Percentiles rank a stretch among this genome's conserved stretches.
Evolutionary conservation across 2,113 vertebrate genomes (phyloP).

Genomic region (Pseudolaguvia tuberculata): DNA sequence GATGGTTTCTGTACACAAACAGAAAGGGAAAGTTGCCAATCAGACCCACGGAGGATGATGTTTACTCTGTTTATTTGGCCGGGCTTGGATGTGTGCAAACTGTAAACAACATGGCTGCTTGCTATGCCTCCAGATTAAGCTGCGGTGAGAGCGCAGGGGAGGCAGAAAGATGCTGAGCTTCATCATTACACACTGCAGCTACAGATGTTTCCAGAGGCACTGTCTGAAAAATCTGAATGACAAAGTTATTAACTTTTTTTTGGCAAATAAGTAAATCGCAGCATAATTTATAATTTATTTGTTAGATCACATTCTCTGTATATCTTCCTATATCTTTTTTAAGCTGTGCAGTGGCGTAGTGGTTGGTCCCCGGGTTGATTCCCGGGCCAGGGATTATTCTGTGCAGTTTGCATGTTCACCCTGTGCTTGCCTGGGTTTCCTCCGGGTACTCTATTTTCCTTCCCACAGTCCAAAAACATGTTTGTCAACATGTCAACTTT

Average conservation of each 20-base stretch:
- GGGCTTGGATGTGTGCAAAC: slow-evolving; percentile 35
- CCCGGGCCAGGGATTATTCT: too few species aligned
- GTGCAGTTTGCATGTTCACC: too few species aligned
- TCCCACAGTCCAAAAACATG: too few species aligned
- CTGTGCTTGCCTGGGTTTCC: too few species aligned
- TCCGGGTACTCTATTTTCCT: too few species aligned
- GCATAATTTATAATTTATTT: background rate
- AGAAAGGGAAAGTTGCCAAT: slow-evolving; percentile 46
- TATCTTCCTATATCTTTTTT: background rate
- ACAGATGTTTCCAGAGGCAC: slow-evolving; percentile 49
- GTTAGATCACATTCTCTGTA: background rate
- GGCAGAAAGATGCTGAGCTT: slow-evolving; percentile 4
- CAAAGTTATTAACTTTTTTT: background rate
- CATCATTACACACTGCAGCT: slow-evolving; percentile 49
- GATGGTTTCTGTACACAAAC: slow-evolving; percentile 41
- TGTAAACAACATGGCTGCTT: slow-evolving; percentile 38
- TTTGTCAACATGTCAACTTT: too few species aligned
- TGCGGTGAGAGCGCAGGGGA: slow-evolving; percentile 26
- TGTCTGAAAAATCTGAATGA: slow-evolving; percentile 15
- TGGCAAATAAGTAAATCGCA: background rate
- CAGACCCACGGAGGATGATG: slow-evolving; percentile 42
- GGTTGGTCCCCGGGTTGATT: too few species aligned
- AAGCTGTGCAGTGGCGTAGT: too few species aligned
- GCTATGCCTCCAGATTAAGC: slow-evolving; percentile 41
- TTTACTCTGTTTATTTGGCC: slow-evolving; percentile 54